Base-by-base conservation (phyloP, 2,797 vertebrate species). In the Nasua narica region DNA sequence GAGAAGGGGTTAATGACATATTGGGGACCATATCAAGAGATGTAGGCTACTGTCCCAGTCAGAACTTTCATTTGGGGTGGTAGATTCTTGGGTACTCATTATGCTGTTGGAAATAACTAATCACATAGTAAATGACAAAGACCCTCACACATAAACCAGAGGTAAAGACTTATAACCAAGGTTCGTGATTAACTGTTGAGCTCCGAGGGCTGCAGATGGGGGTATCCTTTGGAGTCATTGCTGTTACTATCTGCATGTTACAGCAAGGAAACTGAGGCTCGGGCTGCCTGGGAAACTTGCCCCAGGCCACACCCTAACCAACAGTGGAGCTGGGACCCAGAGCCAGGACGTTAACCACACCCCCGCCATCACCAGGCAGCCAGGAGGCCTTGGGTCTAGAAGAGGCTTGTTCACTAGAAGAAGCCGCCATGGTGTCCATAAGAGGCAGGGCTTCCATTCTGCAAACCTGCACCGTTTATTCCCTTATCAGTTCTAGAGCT, bases 361-460 rank as follows among this genome's bases (percentile, higher is more conserved):
- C 18, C 50, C 43, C 0, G 1, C 2, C 27, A 29, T 54, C 77
- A 56, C 35, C 8, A 78, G 32, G 52, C 58, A 65, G 35, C 67
- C 81, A 8, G 3, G 35, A 65, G 65, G 5, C 60, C 78, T 5
- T 2, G 23, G 13, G 4, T 10, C 50, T 12, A 23, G 10, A 67
- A 4, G 52, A 11, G 58, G 43, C 58, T 29, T 37, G 25, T 21
- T 77, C 7, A 25, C 27, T 15, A 15, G 50, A 69, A 65, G 50
- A 23, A 32, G 7, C 10, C 23, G n/a, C 37, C 19, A 0, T 1
- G 48, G 67, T 7, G 7, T 65, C 35, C n/a, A 8, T 7, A 10
- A 6, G 1, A 13, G 46, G 43, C 13, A 2, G 9, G 10, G 35
- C 52, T 60, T 77, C 86, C 46, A 6, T 14, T 70, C 35, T 25